A percentile compares a stretch with the other conserved stretches of the same genome.
phyloP scores from a whole-genome alignment of 2,888 invertebrate genomes.

The Lumbricus terrestris region DNA sequence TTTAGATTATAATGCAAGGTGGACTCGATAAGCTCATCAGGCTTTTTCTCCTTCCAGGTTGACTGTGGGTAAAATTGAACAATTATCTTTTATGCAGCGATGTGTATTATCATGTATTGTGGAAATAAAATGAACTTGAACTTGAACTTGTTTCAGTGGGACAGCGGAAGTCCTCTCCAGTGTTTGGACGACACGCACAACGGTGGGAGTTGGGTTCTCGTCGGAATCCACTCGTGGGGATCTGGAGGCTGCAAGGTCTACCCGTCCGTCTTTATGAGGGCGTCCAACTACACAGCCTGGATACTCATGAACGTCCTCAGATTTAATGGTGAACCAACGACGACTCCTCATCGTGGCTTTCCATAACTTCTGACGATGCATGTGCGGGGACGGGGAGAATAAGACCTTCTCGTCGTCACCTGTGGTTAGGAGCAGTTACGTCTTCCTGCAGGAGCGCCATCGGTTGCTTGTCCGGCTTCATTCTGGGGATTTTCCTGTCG shows the following conservation, averaged over 20 bases:
- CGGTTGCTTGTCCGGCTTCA: neutral
- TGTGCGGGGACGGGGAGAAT: too few relatives aligned
- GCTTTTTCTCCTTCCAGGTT: neutral
- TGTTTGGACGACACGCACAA: constrained; percentile 7
- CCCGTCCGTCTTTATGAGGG: constrained; percentile 22
- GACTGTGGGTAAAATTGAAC: too few relatives aligned
- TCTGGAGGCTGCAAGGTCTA: constrained; percentile 16
- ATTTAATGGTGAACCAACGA: neutral
- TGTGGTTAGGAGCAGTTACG: neutral
- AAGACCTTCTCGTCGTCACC: neutral
- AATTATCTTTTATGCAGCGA: too few relatives aligned
- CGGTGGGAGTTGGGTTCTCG: neutral
- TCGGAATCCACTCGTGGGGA: constrained; percentile 23
- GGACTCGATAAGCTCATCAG: too few relatives aligned
- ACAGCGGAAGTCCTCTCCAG: constrained; percentile 27
- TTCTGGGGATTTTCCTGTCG: neutral
- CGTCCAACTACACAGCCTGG: constrained; percentile 17
- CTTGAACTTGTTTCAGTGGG: constrained; percentile 21
- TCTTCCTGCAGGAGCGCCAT: neutral
- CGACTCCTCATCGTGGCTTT: neutral
- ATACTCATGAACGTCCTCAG: neutral
- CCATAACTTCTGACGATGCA: neutral
- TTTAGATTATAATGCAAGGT: too few relatives aligned
- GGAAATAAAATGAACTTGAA: too few relatives aligned
- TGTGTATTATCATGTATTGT: too few relatives aligned